phyloP scores from a whole-genome alignment of 1,140 invertebrate species.

The Caenorhabditis tropicalis region DNA sequence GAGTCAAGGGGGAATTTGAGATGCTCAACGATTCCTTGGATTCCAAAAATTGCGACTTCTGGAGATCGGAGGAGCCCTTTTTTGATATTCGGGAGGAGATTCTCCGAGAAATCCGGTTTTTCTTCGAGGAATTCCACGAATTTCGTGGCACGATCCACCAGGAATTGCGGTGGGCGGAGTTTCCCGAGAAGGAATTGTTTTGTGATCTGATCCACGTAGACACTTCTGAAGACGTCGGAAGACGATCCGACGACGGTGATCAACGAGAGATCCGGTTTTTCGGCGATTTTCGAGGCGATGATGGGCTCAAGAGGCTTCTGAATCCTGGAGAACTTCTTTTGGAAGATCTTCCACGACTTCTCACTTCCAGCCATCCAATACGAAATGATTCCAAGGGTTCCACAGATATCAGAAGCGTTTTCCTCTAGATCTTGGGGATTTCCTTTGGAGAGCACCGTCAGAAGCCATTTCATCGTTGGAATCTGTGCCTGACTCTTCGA shows the following conservation, averaged over 20 bases:
- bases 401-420: not conserved
- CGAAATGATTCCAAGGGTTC: not conserved
- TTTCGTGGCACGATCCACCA: not conserved
- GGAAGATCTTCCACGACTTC: not conserved
- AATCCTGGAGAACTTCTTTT: not conserved
- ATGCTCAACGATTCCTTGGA: not conserved
- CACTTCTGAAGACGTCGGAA: not conserved
- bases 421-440: not conserved
- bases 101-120: conserved; percentile 17
- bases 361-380: not conserved
- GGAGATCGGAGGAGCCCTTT: conserved; percentile 47
- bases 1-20: not conserved
- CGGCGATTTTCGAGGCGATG: not conserved
- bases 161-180: not conserved
- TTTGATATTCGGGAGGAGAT: conserved; percentile 44
- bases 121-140: not conserved
- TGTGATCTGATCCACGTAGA: not conserved
- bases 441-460: not conserved
- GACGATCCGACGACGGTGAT: not conserved
- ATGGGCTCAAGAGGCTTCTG: not conserved
- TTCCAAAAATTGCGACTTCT: conserved; percentile 43
- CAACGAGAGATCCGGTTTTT: not conserved
- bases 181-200: not conserved
- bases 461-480: not conserved
- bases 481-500: not conserved